These are phyloP conservation scores for Dipodomys spectabilis DNA, from an alignment of 2,113 vertebrate genomes.

Conservation along the genomic window DNA sequence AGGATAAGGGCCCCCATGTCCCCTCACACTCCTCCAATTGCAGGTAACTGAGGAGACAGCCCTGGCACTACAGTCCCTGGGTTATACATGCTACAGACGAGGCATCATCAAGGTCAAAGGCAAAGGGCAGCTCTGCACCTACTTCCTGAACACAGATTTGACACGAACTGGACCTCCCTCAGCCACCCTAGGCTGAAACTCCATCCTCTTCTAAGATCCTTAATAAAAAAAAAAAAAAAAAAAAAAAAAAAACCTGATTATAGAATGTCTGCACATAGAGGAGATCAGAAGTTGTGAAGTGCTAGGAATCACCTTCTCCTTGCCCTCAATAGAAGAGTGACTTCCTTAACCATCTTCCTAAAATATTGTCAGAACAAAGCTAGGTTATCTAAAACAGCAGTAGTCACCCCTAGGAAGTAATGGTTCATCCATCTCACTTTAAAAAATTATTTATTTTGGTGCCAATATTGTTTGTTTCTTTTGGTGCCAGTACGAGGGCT, in stretches of 20 bases:
- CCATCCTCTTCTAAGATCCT: neutral
- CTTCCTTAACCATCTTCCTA: constrained; percentile 35
- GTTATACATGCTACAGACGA: constrained; percentile 88
- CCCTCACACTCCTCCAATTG: neutral
- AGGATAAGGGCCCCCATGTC: neutral
- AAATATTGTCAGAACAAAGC: neutral
- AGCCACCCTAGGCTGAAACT: constrained; percentile 71
- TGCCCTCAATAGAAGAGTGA: neutral
- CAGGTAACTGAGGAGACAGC: constrained; percentile 94
- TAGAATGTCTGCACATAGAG: neutral
- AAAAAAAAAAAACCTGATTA: neutral
- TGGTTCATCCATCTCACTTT: neutral
- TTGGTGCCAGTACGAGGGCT: too few relatives aligned
- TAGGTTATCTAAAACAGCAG: constrained; percentile 2
- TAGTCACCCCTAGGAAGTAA: neutral
- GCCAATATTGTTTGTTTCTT: too few relatives aligned
- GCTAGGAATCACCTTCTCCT: neutral
- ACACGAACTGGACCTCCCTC: constrained; percentile 78
- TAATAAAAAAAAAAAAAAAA: constrained; percentile 35
- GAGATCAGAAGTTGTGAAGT: neutral
- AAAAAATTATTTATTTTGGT: too few relatives aligned
- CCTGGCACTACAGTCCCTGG: constrained; percentile 87
- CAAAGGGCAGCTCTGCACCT: constrained; percentile 94
- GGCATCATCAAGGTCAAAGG: constrained; percentile 93
- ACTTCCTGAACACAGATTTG: constrained; percentile 89